A percentile compares a stretch with the other conserved stretches of the same genome.
Conservation (phyloP, 2,888 invertebrate genomes). For the Eupithecia inturbata region DNA sequence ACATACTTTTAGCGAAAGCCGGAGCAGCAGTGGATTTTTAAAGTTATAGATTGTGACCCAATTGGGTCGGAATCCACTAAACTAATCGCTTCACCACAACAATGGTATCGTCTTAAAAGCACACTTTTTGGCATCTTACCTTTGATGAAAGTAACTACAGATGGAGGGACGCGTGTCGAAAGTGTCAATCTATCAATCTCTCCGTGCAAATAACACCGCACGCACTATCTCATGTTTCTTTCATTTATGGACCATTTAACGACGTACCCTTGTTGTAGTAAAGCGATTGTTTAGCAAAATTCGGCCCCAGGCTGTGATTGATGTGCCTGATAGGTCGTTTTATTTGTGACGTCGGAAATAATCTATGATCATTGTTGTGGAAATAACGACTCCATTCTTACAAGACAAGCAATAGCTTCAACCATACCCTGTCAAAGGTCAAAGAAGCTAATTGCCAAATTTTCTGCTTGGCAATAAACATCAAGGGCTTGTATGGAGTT, state of each 20-base stretch:
- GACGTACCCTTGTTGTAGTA: too few species aligned
- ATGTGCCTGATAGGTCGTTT: not conserved
- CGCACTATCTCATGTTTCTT: too few species aligned
- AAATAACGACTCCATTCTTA: not conserved
- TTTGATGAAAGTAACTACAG: too few species aligned
- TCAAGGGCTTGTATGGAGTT: not conserved
- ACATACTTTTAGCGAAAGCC: not conserved
- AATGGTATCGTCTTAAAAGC: too few species aligned
- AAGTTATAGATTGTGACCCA: not conserved
- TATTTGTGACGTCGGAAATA: not conserved
- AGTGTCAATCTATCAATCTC: too few species aligned
- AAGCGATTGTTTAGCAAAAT: not conserved
- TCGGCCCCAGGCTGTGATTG: not conserved
- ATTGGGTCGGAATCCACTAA: not conserved
- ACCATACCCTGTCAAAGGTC: constrained; percentile 23
- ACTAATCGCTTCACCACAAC: too few species aligned
- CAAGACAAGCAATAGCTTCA: constrained; percentile 8
- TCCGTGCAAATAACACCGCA: too few species aligned
- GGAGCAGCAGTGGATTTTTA: not conserved
- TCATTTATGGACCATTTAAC: too few species aligned
- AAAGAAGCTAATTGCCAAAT: constrained; percentile 30
- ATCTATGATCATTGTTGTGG: not conserved
- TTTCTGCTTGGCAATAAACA: constrained; percentile 30
- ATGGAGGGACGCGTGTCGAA: too few species aligned
- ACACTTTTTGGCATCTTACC: too few species aligned